These are phyloP conservation scores for Philotrypesis tridentata DNA, from an alignment of 1,140 invertebrate species.

Conservation along the genomic window DNA sequence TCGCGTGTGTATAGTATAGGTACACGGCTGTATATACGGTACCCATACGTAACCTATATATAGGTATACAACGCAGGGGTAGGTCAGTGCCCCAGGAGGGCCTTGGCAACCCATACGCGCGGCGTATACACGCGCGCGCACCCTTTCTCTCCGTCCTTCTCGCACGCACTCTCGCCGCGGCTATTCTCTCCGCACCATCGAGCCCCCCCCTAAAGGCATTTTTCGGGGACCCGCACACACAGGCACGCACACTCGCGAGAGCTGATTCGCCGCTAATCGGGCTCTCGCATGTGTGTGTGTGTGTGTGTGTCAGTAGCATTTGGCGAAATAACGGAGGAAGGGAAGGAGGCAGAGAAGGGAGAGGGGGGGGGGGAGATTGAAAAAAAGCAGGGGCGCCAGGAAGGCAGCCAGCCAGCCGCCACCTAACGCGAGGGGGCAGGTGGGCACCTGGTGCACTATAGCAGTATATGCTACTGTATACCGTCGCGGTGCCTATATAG, in stretches of 20 bases:
- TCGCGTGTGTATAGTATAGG: too few relatives aligned
- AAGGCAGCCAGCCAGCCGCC: slow-evolving; percentile 48
- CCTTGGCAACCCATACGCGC: too few relatives aligned
- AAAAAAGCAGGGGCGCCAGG: slow-evolving; percentile 40
- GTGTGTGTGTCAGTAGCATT: not conserved
- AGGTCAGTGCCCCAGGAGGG: slow-evolving; percentile 66
- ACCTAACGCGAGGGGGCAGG: slow-evolving; percentile 58
- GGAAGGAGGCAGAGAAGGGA: too few relatives aligned
- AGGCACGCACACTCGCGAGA: not conserved
- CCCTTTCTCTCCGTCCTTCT: slow-evolving; percentile 22
- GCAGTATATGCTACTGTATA: too few relatives aligned
- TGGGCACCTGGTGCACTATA: slow-evolving; percentile 63
- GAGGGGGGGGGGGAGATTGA: not conserved
- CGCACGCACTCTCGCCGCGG: not conserved
- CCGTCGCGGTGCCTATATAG: not conserved
- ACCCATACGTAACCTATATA: not conserved
- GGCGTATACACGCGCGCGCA: too few relatives aligned
- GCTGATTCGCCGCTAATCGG: slow-evolving; percentile 33
- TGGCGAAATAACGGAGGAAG: not conserved
- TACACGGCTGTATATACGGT: not conserved
- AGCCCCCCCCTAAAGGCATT: not conserved
- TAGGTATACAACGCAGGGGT: slow-evolving; percentile 56
- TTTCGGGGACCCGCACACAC: not conserved
- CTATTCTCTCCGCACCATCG: not conserved
- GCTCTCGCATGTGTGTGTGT: not conserved